phyloP scores from a whole-genome alignment of 2,888 invertebrate genomes.

The Meliscaeva auricollis region DNA sequence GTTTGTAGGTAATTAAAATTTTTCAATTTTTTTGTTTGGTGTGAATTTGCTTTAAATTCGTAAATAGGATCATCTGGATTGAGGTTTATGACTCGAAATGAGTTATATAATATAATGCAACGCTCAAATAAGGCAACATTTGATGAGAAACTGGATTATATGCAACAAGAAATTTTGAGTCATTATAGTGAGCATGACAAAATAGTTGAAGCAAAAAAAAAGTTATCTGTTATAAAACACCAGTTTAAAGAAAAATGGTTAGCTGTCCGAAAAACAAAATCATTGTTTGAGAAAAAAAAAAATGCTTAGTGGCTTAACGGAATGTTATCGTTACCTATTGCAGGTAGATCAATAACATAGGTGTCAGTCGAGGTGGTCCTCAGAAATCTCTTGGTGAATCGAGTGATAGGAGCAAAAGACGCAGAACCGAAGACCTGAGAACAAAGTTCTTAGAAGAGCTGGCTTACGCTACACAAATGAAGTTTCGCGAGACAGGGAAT shows the following conservation, averaged over 20 bases:
- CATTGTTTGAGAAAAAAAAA: too few species aligned
- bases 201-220: neutral
- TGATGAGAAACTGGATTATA: too few species aligned
- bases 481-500: neutral
- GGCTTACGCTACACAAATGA: constrained; percentile 1
- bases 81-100: constrained; percentile 1
- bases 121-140: too few species aligned
- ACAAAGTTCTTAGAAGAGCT: constrained; percentile 12
- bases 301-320: neutral
- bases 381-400: neutral
- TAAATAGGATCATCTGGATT: constrained; percentile 8
- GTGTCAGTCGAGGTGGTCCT: constrained; percentile 7
- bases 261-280: too few species aligned
- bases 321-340: constrained; percentile 5
- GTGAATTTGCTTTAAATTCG: neutral
- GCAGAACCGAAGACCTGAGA: constrained; percentile 19
- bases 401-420: neutral
- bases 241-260: neutral
- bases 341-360: neutral
- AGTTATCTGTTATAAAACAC: neutral
- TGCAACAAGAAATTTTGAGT: too few species aligned
- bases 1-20: too few species aligned
- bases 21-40: too few species aligned
- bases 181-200: neutral
- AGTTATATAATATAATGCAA: constrained; percentile 3